Percentiles rank a stretch among this genome's conserved stretches.
phyloP scores from a whole-genome alignment of 2,113 vertebrate species.

The Corythoichthys haematopterus region DNA sequence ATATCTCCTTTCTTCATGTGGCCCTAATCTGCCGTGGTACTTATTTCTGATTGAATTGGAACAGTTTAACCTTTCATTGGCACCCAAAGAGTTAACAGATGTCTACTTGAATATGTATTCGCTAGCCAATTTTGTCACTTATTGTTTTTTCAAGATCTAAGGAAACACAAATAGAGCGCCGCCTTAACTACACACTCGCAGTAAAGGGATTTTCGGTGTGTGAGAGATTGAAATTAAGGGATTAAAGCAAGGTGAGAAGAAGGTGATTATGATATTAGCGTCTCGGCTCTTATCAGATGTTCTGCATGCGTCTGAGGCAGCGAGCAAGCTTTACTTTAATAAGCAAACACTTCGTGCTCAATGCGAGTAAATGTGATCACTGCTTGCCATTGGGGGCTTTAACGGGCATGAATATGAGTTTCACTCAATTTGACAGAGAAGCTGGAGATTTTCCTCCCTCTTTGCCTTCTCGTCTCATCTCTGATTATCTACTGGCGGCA shows the following conservation, averaged over 20 bases:
- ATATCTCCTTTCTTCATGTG: no score
- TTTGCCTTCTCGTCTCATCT: conserved; percentile 26
- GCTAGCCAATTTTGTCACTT: no score
- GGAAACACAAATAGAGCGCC: not conserved
- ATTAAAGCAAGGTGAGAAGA: conserved; percentile 44
- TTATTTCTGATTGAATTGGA: no score
- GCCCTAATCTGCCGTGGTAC: no score
- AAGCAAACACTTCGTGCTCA: conserved; percentile 38
- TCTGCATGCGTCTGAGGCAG: conserved; percentile 27
- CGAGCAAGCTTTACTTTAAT: conserved; percentile 40
- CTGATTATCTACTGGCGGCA: conserved; percentile 44
- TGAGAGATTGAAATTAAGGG: conserved; percentile 43
- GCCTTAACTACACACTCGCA: not conserved
- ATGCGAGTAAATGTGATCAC: conserved; percentile 32
- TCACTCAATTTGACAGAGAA: conserved; percentile 43
- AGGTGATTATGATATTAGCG: conserved; percentile 44
- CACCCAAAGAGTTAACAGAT: no score
- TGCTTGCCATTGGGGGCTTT: conserved; percentile 11
- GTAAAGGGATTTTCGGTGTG: not conserved
- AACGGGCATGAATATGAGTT: conserved; percentile 42
- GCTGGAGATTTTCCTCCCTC: conserved; percentile 33
- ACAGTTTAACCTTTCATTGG: no score
- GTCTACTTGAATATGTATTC: no score
- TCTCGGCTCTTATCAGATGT: conserved; percentile 35
- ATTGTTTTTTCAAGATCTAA: no score